phyloP scores from a whole-genome alignment of 2,797 vertebrate species.

The Ctenosaura bakeri region DNA sequence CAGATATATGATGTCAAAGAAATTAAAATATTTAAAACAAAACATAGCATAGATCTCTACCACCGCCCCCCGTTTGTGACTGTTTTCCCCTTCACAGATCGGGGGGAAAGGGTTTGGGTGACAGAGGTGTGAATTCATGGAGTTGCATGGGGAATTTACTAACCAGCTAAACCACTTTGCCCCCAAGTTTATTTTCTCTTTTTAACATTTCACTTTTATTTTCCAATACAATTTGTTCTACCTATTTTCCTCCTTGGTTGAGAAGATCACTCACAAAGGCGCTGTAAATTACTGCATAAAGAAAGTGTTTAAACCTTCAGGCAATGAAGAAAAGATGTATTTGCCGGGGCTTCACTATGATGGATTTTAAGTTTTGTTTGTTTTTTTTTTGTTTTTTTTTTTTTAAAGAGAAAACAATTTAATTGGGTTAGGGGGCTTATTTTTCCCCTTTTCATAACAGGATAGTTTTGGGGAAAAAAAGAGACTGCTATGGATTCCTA shows the following conservation, averaged over 20 bases:
- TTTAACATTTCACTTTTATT: background rate
- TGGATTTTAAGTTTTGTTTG: background rate
- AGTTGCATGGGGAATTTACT: background rate
- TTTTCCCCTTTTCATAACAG: too few relatives aligned
- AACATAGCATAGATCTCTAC: background rate
- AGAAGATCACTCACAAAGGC: background rate
- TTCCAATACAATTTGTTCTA: background rate
- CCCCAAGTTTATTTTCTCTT: background rate
- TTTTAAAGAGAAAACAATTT: background rate
- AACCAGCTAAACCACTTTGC: background rate
- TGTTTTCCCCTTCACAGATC: background rate
- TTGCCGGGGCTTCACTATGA: background rate
- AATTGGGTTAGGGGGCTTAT: background rate
- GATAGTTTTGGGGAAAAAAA: background rate
- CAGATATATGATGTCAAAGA: background rate
- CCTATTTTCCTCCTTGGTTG: background rate
- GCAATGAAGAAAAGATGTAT: background rate
- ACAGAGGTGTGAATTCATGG: background rate
- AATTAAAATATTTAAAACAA: background rate
- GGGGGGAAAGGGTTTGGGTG: too few relatives aligned
- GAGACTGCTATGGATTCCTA: background rate
- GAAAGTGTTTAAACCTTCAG: background rate
- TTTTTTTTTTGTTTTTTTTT: too few relatives aligned
- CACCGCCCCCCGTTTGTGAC: too few relatives aligned
- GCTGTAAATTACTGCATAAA: constrained; percentile 1